Conservation (phyloP, 2,113 vertebrate species). For the Ia io region DNA sequence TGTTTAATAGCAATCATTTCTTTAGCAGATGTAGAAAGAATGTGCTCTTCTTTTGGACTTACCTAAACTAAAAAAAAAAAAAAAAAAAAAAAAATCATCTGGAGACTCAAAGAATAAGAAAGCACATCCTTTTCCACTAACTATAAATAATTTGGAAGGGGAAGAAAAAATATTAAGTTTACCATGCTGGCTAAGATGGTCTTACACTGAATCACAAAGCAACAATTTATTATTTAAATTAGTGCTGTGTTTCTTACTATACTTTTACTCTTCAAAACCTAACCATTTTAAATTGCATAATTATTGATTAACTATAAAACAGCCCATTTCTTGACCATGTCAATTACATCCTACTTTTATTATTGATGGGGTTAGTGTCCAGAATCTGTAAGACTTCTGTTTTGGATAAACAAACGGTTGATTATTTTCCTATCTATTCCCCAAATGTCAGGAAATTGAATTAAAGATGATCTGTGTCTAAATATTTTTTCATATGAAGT, state of each 20-base stretch:
- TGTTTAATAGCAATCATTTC: not conserved
- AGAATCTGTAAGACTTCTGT: slow-evolving; percentile 25
- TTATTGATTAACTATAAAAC: slow-evolving; percentile 5
- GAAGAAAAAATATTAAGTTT: not conserved
- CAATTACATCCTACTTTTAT: not conserved
- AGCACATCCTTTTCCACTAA: not conserved
- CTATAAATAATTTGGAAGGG: slow-evolving; percentile 16
- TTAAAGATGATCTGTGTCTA: slow-evolving; percentile 12
- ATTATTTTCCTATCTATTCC: not conserved
- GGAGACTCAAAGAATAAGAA: slow-evolving; percentile 25
- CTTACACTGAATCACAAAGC: not conserved
- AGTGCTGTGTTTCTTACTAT: not conserved
- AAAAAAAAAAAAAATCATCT: slow-evolving; percentile 33
- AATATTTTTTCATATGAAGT: slow-evolving; percentile 19
- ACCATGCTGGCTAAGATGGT: not conserved
- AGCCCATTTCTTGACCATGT: not conserved
- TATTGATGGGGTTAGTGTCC: not conserved
- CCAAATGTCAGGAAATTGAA: slow-evolving; percentile 17
- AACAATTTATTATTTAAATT: slow-evolving; percentile 26
- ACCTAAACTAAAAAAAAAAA: slow-evolving; percentile 35
- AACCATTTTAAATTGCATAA: not conserved
- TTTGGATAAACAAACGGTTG: not conserved
- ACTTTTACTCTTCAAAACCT: slow-evolving; percentile 20
- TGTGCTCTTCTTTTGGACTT: not conserved
- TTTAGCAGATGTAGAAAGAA: slow-evolving; percentile 31